A percentile compares a stretch with the other conserved stretches of the same genome.
These are phyloP conservation scores for Campylomormyrus numenius DNA, from an alignment of 2,113 vertebrate species.

Conservation along the genomic window DNA sequence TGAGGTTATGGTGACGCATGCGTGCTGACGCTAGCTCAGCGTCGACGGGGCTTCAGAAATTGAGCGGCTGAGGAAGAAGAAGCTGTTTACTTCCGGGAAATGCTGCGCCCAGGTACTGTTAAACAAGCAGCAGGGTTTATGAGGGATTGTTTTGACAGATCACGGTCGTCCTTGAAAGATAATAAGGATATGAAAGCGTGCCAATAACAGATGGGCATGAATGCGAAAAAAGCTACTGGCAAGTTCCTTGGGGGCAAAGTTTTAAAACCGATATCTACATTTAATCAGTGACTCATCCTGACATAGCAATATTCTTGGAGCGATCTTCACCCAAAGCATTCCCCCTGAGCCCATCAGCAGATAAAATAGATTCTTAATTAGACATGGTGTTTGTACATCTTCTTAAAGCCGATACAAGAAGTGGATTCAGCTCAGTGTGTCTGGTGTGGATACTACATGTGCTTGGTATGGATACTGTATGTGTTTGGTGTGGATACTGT, in stretches of 20 bases:
- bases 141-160: background rate
- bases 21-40: background rate
- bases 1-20: background rate
- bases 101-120: background rate
- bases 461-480: background rate
- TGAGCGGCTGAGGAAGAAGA: background rate
- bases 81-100: background rate
- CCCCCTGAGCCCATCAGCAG: background rate
- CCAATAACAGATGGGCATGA: slow-evolving; percentile 8
- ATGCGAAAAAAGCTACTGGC: background rate
- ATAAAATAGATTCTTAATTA: slow-evolving; percentile 22
- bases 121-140: background rate
- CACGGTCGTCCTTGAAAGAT: background rate
- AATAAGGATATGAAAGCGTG: slow-evolving; percentile 2
- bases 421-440: background rate
- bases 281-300: background rate
- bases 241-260: background rate
- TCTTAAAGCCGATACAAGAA: background rate
- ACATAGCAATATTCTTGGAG: slow-evolving; percentile 13
- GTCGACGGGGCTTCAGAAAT: background rate
- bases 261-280: background rate
- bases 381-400: background rate
- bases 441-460: background rate
- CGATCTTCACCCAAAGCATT: slow-evolving; percentile 1
- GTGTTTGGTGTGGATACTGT: background rate